Evolutionary conservation across 2,113 vertebrate genomes (phyloP).

Genomic region (Austrofundulus limnaeus): DNA sequence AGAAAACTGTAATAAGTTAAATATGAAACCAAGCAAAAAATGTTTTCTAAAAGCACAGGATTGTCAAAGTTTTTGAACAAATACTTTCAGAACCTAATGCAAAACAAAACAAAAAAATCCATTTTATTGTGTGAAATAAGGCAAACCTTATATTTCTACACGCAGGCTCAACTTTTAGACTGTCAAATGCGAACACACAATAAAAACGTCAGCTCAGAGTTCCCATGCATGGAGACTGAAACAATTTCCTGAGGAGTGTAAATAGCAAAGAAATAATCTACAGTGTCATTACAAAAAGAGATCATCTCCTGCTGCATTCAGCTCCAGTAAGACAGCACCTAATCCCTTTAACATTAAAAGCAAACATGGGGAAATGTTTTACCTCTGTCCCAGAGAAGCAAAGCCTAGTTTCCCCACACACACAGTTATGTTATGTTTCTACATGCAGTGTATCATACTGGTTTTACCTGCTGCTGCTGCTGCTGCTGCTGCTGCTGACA

Average conservation of each 20-base stretch:
- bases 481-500: slow-evolving; percentile 35
- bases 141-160: slow-evolving; percentile 24
- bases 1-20: too few species aligned
- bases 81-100: slow-evolving; percentile 9
- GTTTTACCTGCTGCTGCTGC: slow-evolving; percentile 61
- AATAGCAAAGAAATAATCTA: slow-evolving; percentile 72
- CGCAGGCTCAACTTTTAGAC: not conserved
- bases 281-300: slow-evolving; percentile 77
- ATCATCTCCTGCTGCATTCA: slow-evolving; percentile 65
- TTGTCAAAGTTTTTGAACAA: not conserved
- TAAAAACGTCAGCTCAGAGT: slow-evolving; percentile 45
- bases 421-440: slow-evolving; percentile 12
- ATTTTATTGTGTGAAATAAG: not conserved
- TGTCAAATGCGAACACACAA: slow-evolving; percentile 58
- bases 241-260: slow-evolving; percentile 68
- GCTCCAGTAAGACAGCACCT: slow-evolving; percentile 68
- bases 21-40: too few species aligned
- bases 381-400: slow-evolving; percentile 47
- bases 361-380: slow-evolving; percentile 73
- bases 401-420: slow-evolving; percentile 31
- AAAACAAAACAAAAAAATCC: not conserved
- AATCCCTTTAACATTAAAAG: slow-evolving; percentile 78
- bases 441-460: not conserved
- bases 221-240: slow-evolving; percentile 56
- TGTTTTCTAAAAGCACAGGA: not conserved